Conservation (phyloP, 2,797 vertebrate genomes). For the Mionectes olivaceus region DNA sequence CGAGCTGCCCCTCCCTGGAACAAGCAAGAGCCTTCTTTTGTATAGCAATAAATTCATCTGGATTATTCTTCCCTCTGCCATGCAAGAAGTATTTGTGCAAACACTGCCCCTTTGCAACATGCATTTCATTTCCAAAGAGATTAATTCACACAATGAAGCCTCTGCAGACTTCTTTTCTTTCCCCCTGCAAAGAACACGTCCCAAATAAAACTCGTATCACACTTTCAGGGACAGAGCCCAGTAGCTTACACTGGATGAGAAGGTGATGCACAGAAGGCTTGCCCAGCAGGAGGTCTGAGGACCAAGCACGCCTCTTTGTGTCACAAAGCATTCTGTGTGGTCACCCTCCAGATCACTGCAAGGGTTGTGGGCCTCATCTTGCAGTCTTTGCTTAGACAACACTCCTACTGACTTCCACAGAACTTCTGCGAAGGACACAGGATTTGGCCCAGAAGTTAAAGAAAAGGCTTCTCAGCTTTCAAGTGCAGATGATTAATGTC, state of each 20-base stretch:
- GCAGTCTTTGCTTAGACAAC: slow-evolving; percentile 16
- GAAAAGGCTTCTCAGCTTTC: slow-evolving; percentile 28
- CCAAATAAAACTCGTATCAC: neutral
- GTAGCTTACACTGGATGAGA: neutral
- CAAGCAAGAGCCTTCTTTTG: neutral
- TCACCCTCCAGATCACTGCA: neutral
- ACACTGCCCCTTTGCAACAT: neutral
- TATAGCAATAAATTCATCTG: neutral
- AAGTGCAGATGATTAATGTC: neutral
- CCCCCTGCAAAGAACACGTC: neutral
- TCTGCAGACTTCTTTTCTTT: neutral
- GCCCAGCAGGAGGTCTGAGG: neutral
- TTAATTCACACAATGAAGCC: neutral
- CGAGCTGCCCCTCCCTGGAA: neutral
- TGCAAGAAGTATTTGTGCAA: neutral
- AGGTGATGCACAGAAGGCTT: neutral
- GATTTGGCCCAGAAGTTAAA: slow-evolving; percentile 14
- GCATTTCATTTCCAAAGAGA: neutral
- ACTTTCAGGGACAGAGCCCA: neutral
- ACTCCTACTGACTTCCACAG: slow-evolving; percentile 22
- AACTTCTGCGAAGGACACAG: slow-evolving; percentile 4
- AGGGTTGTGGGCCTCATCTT: neutral
- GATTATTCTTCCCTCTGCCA: neutral
- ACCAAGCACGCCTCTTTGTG: neutral
- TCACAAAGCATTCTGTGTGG: slow-evolving; percentile 4